Evolutionary conservation across 2,113 vertebrate genomes (phyloP), one percentile per base, ranked within the genome.

Genomic region (Beaufortia kweichowensis): DNA sequence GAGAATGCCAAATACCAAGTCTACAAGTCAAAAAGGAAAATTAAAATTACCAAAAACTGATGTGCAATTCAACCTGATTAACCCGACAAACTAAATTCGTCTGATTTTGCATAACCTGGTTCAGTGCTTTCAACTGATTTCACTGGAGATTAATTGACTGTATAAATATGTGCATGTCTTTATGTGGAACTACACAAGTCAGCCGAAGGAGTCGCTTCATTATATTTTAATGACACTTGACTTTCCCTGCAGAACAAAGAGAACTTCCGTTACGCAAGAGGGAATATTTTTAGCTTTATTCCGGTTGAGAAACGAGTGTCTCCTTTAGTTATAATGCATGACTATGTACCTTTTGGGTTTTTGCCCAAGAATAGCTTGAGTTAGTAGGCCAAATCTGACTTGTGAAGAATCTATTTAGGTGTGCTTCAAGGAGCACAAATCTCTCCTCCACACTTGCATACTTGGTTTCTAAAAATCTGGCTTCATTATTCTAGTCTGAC

Each of bases 301-400:
- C 28, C 56, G 46, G 64, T 39, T 33, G 76, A 77, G 64, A 69
- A 59, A 66, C 50, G 59, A 15, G 50, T 29, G 31, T 76, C 66
- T 71, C 21, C 41, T 56, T 75, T 26, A 56, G 63, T 75, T 67
- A 61, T 33, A 11, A 63, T 67, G 41, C 28, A 35, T 62, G 43
- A 21, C 43, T 61, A 39, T 29, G 43, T 10, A 41, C 29, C 48
- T 75, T 68, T 79, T 3, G 33, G 29, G 26, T 69, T 64, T 53
- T 57, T 39, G 24, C 23, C 35, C 33, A 12, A 61, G 46, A 61
- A 76, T 76, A 76, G 11, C 50, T 23, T 31, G 15, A 57, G 48
- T 10, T 43, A 23, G 2, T 56, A 50, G 23, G 35, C 3, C 21
- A 69, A 26, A 63, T 21, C 59, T 31, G 43, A 75, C 11, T 41